Base-by-base conservation (phyloP, 2,797 vertebrate species). In the Carduelis carduelis region DNA sequence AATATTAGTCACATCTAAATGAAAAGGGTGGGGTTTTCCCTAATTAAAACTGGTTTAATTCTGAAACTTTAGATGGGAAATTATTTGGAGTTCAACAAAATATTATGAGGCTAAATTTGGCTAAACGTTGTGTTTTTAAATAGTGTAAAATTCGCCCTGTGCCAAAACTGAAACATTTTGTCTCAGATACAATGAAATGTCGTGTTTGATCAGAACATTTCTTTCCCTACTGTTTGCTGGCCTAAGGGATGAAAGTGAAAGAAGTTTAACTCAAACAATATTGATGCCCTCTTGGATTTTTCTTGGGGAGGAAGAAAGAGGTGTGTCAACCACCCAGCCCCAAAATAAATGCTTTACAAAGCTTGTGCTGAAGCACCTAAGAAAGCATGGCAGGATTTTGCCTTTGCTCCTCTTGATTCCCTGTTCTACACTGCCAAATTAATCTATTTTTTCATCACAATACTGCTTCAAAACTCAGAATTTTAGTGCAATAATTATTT, bases 51-150 rank as follows among this genome's bases (percentile, higher is more conserved):
- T 28, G 53, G 59, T 35, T 1, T 57, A 7, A 63, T 92, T 19
- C 66, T 43, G 52, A 77, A 70, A 56, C 22, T 92, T 66, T 46
- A 50, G 56, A 77, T 11, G 20, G 24, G 53, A 92, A 84, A 77
- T 68, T 68, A 44, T 90, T 96, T 92, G 32, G 9, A 90, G 90
- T 97, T 93, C 83, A 89, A 57, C 55, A 93, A 60, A 60, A 87
- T 82, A 92, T 79, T 76, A 22, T 32, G 70, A 74, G 56, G 44
- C 64, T 76, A 74, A 75, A 78, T 90, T 87, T 94, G 77, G 74
- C 89, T 91, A 37, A 89, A 57, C 74, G 64, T 90, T 90, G 49
- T 90, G 71, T 35, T 96, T 94, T 87, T 46, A 82, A 94, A 90
- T 84, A 82, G 56, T 70, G 90, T 22, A 93, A 85, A 87, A 90